Evolutionary conservation across 2,888 invertebrate genomes (phyloP).

Genomic region (Diaprepes abbreviatus): DNA sequence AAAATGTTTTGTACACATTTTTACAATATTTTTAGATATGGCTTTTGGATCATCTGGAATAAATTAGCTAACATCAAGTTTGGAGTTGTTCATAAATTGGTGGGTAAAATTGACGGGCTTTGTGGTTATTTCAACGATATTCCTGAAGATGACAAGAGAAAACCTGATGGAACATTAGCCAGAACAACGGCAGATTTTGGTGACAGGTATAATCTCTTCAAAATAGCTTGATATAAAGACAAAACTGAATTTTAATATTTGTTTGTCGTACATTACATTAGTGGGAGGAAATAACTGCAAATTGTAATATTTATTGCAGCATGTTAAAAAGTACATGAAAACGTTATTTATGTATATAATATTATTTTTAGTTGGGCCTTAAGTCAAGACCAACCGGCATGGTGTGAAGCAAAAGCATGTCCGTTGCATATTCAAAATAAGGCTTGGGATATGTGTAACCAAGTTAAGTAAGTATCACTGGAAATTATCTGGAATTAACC

Average conservation of each 20-base stretch:
- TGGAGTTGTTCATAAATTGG: slow-evolving; percentile 76
- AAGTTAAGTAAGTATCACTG: slow-evolving; percentile 65
- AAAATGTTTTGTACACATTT: no score
- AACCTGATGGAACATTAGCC: slow-evolving; percentile 77
- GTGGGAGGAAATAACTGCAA: no score
- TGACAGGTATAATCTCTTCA: slow-evolving; percentile 61
- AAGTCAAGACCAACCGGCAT: slow-evolving; percentile 66
- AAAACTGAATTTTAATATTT: no score
- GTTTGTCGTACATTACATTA: no score
- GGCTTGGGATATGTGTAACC: slow-evolving; percentile 78
- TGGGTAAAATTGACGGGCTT: slow-evolving; percentile 79
- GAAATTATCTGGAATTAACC: not conserved
- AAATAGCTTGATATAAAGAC: no score
- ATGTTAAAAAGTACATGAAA: no score
- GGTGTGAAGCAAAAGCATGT: slow-evolving; percentile 75
- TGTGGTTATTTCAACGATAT: slow-evolving; percentile 84
- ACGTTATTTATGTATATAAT: no score
- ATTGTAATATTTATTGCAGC: no score
- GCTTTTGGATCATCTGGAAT: slow-evolving; percentile 82
- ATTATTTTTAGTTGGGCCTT: slow-evolving; percentile 79
- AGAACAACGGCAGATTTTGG: slow-evolving; percentile 80
- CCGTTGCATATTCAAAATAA: slow-evolving; percentile 74
- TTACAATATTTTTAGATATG: slow-evolving; percentile 71
- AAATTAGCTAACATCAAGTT: slow-evolving; percentile 75
- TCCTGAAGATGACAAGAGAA: slow-evolving; percentile 77